Conservation (phyloP, 2,797 vertebrate species). For the Botia kubotai region DNA sequence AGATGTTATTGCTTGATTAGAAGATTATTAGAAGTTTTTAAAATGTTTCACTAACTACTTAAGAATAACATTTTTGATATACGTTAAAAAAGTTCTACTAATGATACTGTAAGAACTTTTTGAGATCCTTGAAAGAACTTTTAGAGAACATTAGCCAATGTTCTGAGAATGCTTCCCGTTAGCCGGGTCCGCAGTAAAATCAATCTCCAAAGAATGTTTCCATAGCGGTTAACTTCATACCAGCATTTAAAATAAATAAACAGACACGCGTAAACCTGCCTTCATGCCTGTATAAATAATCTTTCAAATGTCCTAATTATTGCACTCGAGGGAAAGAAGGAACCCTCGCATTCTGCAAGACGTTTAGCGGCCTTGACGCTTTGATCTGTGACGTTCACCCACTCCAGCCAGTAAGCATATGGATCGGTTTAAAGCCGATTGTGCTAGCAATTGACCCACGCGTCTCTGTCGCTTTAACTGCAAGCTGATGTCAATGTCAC, state of each 20-base stretch:
- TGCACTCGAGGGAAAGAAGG: constrained; percentile 67
- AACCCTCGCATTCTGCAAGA: constrained; percentile 40
- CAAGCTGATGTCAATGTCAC: constrained; percentile 32
- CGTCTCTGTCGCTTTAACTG: constrained; percentile 46
- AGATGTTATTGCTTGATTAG: no score
- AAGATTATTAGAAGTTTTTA: no score
- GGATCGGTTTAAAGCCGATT: constrained; percentile 78
- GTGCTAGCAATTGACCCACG: constrained; percentile 74
- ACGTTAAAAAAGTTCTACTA: no score
- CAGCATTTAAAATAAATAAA: constrained; percentile 77
- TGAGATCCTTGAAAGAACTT: no score
- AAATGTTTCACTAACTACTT: no score
- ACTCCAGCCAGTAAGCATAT: constrained; percentile 75
- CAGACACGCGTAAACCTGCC: constrained; percentile 78
- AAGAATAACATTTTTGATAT: no score
- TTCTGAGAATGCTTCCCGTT: no score
- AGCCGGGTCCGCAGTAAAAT: no score
- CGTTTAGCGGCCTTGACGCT: constrained; percentile 61
- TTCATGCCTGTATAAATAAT: constrained; percentile 80
- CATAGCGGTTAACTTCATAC: constrained; percentile 22
- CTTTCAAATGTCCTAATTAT: constrained; percentile 80
- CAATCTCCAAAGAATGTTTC: constrained; percentile 42
- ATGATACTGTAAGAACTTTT: no score
- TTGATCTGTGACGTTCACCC: constrained; percentile 75
- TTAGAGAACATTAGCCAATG: no score